These are phyloP conservation scores for Hydrozoanthus tunicans DNA, from an alignment of 64 coral and sea anemone genomes.

Conservation along the genomic window DNA sequence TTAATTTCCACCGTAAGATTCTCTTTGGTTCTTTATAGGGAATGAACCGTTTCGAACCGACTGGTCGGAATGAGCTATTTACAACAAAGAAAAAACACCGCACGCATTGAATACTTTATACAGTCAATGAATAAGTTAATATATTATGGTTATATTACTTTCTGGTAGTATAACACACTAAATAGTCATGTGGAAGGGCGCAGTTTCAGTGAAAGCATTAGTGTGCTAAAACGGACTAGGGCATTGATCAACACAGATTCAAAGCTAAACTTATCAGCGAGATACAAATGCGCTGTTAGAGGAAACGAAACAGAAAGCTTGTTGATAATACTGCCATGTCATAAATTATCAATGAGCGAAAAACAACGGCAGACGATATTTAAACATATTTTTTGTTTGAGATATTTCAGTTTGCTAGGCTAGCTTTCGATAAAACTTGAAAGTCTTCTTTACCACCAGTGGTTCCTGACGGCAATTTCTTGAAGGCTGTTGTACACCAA, in stretches of 20 bases:
- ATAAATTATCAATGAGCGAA: conserved; percentile 45
- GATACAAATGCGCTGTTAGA: neutral
- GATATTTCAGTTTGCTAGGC: neutral
- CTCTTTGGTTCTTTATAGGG: too few species aligned
- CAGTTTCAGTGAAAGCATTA: neutral
- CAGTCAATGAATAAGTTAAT: conserved; percentile 22
- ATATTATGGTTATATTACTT: neutral
- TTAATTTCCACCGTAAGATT: neutral
- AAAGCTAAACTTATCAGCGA: neutral
- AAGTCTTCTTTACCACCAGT: too few species aligned
- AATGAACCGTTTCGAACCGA: conserved; percentile 21
- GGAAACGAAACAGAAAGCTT: neutral
- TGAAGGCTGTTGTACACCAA: too few species aligned
- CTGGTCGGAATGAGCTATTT: neutral
- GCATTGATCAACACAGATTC: too few species aligned
- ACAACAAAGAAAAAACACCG: neutral
- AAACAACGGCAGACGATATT: neutral
- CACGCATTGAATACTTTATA: conserved; percentile 2
- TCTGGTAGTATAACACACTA: neutral
- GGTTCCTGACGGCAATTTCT: too few species aligned
- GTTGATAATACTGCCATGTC: neutral
- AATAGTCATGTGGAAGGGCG: neutral
- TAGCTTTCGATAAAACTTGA: too few species aligned
- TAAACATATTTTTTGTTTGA: neutral
- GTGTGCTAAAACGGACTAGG: neutral